A percentile compares a stretch with the other conserved stretches of the same genome.
Evolutionary conservation across 2,113 vertebrate genomes (phyloP).

Genomic region (Gopherus flavomarginatus): DNA sequence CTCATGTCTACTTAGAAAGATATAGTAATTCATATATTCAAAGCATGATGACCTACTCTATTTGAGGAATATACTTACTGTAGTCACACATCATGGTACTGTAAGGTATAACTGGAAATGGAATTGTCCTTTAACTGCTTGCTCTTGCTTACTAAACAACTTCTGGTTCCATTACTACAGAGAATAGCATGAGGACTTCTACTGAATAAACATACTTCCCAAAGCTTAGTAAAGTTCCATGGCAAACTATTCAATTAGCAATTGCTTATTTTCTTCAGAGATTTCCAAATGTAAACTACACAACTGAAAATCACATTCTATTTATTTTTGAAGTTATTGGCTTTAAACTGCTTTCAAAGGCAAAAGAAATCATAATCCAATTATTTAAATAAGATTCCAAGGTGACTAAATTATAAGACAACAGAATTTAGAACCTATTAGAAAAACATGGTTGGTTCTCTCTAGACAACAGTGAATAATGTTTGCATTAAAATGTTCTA

Average conservation of each 20-base stretch:
- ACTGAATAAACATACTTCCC: neutral
- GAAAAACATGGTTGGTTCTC: neutral
- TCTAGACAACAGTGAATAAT: neutral
- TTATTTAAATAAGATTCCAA: neutral
- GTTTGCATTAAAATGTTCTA: neutral
- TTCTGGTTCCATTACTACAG: neutral
- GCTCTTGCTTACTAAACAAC: neutral
- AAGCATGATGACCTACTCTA: neutral
- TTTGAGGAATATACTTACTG: neutral
- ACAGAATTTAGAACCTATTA: neutral
- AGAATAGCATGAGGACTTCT: neutral
- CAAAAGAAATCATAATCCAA: neutral
- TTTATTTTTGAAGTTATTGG: neutral
- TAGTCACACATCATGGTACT: neutral
- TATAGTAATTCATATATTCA: neutral
- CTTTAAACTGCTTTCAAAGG: neutral
- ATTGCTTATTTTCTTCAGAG: neutral
- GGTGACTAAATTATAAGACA: neutral
- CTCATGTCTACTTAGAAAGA: neutral
- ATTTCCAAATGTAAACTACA: neutral
- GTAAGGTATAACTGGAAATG: neutral
- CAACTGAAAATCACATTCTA: neutral
- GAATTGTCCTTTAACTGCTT: neutral
- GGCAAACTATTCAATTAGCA: neutral
- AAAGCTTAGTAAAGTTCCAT: rapidly evolving